A percentile compares a stretch with the other conserved stretches of the same genome.
These are phyloP conservation scores for Arctocebus calabarensis DNA, from an alignment of 2,797 vertebrate species.

Conservation along the genomic window DNA sequence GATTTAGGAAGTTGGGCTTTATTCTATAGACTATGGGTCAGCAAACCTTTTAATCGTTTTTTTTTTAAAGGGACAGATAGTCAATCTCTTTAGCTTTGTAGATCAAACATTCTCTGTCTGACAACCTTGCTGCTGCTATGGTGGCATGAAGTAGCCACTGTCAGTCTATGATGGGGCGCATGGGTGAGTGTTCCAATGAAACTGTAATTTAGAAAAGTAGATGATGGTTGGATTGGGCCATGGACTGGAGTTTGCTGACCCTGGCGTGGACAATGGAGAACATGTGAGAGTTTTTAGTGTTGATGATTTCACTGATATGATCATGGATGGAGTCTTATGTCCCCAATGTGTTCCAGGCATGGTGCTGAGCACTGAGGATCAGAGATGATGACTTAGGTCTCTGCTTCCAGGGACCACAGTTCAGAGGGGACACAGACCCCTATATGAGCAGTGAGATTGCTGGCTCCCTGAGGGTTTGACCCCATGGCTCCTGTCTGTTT, in stretches of 20 bases:
- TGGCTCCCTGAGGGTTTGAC: not conserved
- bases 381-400: not conserved
- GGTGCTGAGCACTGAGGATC: not conserved
- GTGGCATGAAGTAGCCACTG: not conserved
- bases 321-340: not conserved
- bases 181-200: not conserved
- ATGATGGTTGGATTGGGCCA: not conserved
- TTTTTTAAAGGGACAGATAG: not conserved
- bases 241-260: not conserved
- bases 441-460: fast-evolving
- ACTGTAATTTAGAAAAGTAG: not conserved
- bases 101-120: not conserved
- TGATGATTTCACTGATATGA: not conserved
- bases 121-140: not conserved
- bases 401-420: not conserved
- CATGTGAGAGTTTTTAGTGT: not conserved
- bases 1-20: not conserved
- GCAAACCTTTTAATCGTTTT: not conserved
- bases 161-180: not conserved
- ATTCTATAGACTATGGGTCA: not conserved
- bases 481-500: not conserved
- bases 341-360: not conserved
- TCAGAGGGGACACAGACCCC: not conserved
- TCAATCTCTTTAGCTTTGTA: not conserved
- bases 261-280: not conserved